Evolutionary conservation across 2,113 vertebrate species (phyloP).

Genomic region (human): DNA sequence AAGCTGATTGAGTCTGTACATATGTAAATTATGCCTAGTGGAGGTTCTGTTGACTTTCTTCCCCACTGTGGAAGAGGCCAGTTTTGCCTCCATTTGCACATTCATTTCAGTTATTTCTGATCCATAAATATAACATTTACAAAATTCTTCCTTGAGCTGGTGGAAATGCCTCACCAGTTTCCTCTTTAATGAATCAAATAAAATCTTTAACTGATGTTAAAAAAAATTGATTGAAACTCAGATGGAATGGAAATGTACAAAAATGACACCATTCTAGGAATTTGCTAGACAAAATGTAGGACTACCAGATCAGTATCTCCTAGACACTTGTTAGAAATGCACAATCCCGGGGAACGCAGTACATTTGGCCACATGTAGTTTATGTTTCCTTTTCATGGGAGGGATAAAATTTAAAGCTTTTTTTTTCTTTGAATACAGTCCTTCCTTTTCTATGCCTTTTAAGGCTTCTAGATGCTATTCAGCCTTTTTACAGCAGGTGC

Average conservation of each 20-base stretch:
- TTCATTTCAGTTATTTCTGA: too few species aligned
- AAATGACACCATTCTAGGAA: background rate
- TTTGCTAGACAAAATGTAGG: background rate
- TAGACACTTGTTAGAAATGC: background rate
- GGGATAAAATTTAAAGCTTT: background rate
- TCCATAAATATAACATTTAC: too few species aligned
- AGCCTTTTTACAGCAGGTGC: slow-evolving; percentile 6
- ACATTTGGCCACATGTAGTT: background rate
- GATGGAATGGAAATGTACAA: background rate
- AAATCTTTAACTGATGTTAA: background rate
- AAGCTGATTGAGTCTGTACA: background rate
- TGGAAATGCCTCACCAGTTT: too few species aligned
- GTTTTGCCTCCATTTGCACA: too few species aligned
- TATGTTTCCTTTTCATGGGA: background rate
- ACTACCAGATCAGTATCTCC: background rate
- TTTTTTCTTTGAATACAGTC: background rate
- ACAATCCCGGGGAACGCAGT: background rate
- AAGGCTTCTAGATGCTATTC: slow-evolving; percentile 32
- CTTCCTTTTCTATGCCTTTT: slow-evolving; percentile 56
- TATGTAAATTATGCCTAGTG: too few species aligned
- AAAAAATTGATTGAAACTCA: background rate
- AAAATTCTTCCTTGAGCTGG: too few species aligned
- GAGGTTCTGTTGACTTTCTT: too few species aligned
- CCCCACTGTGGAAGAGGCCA: too few species aligned
- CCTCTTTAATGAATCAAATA: too few species aligned